Conservation (phyloP, 1,140 invertebrate species). For the Lutraria rhynchaena region DNA sequence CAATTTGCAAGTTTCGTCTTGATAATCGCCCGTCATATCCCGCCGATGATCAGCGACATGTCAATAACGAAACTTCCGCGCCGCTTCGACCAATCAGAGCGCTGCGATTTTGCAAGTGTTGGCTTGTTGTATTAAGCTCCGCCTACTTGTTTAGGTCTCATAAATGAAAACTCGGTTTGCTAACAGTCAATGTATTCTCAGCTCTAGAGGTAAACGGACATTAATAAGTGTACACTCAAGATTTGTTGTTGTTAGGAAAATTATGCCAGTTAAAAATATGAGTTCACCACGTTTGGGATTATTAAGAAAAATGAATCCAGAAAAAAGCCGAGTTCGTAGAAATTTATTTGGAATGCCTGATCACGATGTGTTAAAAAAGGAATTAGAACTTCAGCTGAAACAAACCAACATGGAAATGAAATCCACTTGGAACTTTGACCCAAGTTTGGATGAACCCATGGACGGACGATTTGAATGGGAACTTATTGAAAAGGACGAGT, state of each 20-base stretch:
- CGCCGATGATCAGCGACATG: not conserved
- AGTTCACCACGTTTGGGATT: not conserved
- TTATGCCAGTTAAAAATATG: conserved; percentile 44
- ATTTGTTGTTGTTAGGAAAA: not conserved
- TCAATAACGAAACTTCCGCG: conserved; percentile 24
- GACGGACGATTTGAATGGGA: conserved; percentile 42
- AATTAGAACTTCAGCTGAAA: conserved; percentile 23
- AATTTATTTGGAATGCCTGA: conserved; percentile 46
- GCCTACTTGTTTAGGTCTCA: not conserved
- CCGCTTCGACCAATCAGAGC: conserved; percentile 41
- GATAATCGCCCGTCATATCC: not conserved
- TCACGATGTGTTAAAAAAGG: conserved; percentile 22
- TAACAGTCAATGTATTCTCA: not conserved
- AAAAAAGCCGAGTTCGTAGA: conserved; percentile 5
- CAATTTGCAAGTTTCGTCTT: conserved; percentile 19
- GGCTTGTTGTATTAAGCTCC: conserved; percentile 24
- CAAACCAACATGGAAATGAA: conserved; percentile 14
- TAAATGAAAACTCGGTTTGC: not conserved
- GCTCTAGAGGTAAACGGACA: not conserved
- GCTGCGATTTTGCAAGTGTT: conserved; percentile 24
- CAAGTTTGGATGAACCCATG: conserved; percentile 21
- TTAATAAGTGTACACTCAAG: not conserved
- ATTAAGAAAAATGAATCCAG: not conserved
- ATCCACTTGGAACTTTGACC: conserved; percentile 44
- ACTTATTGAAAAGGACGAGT: conserved; percentile 2